Base-by-base conservation (phyloP, 2,888 invertebrate genomes). In the Ormyrus thymus region DNA sequence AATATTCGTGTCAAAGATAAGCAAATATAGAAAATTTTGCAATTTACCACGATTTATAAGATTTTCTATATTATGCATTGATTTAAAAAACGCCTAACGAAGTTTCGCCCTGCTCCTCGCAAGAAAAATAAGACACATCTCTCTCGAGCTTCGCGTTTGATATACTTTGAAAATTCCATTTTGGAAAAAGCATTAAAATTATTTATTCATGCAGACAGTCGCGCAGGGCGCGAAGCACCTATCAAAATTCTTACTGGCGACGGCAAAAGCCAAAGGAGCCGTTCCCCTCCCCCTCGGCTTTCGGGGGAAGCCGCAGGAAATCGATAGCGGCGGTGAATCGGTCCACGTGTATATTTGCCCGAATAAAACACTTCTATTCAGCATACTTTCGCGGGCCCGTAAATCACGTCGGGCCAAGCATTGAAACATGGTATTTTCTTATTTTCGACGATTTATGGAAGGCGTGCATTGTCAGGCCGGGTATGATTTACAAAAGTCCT, bases 391-490 rank as follows among this genome's bases (percentile, higher is more conserved):
- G 55, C 59, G 29, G 29, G 59, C 65, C 65, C 53, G 77, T 77
- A 77, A 77, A 77, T 77, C 71, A 72, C 59, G 77, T 65, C 77
- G 55, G 70, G 59, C 71, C 59, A 77, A 71, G 77, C 77, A 77
- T 77, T 77, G 71, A 66, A 77, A 77, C 77, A 53, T 77, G 77
- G 65, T 77, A 77, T 77, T 77, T 29, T 77, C 77, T 71, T 66
- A 70, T 76, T 76, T 65, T 66, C 71, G 4, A 71, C 62, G 76
- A 76, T 76, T 76, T 76, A 76, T 76, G 70, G 70, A 65, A 64
- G 70, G 65, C 68, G 70, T 50, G 65, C 10, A 73, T 73, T 76
- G 76, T 70, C 76, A 76, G 69, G 3, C 29, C 29, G 29, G 56
- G 15, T 56, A 70, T 76, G 76, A 76, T 76, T 76, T 76, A 69